Evolutionary conservation across 2,113 vertebrate species (phyloP).

Genomic region (Dermatemys mawii): DNA sequence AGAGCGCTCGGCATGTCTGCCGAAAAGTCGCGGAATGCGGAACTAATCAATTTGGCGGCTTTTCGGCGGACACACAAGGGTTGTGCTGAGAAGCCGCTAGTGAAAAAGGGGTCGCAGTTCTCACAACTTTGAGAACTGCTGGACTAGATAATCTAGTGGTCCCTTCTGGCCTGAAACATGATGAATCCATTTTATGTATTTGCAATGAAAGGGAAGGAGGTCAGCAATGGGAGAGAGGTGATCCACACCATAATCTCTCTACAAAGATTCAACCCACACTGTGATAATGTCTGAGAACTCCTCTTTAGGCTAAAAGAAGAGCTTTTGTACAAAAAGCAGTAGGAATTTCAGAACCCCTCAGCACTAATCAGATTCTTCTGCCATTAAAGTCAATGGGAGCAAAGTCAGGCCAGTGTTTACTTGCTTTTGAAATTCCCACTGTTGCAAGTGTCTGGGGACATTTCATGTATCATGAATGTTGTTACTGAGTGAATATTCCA

Average conservation of each 20-base stretch:
- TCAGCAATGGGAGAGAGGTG: accelerated
- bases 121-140: too few species aligned
- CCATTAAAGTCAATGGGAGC: constrained; percentile 48
- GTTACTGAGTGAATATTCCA: background rate
- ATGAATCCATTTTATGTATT: background rate
- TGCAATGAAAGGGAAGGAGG: background rate
- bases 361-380: constrained; percentile 47
- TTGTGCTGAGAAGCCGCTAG: too few species aligned
- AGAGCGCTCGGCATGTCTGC: too few species aligned
- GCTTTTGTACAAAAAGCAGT: background rate
- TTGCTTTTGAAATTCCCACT: background rate
- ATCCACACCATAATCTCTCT: background rate
- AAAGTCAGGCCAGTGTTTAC: background rate
- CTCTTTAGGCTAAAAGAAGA: background rate
- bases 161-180: background rate
- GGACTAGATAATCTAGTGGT: background rate
- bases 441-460: background rate
- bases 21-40: too few species aligned
- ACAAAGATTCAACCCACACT: background rate
- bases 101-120: too few species aligned
- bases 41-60: too few species aligned
- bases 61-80: too few species aligned
- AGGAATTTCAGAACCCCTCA: background rate
- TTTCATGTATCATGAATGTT: constrained; percentile 13
- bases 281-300: background rate